phyloP scores from a whole-genome alignment of 2,113 vertebrate species.

The Malurus cyaneus region DNA sequence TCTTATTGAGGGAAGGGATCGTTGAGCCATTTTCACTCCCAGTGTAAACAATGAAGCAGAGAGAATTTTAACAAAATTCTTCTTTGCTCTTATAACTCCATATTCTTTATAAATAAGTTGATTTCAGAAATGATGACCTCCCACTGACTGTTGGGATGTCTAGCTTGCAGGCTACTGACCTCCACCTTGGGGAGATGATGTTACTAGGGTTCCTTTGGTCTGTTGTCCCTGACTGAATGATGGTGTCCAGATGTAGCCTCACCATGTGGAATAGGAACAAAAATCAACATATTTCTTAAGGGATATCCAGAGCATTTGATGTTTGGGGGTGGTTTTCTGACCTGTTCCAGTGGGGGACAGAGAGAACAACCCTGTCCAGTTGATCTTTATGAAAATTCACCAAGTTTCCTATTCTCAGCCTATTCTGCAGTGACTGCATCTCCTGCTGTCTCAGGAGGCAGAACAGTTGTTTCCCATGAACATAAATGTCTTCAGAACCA shows the following conservation, averaged over 20 bases:
- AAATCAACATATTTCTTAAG: not conserved
- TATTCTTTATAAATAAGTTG: not conserved
- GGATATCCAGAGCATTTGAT: not conserved
- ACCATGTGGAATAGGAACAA: not conserved
- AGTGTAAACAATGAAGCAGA: not conserved
- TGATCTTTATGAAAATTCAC: not conserved
- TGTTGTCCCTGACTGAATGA: not conserved
- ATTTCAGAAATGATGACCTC: not conserved
- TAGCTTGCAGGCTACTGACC: not conserved
- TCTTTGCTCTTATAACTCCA: too few species aligned
- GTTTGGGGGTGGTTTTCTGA: not conserved
- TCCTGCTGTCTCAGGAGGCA: not conserved
- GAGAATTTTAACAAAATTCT: too few species aligned
- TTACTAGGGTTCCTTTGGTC: not conserved
- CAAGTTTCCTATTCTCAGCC: not conserved
- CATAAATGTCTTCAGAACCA: not conserved
- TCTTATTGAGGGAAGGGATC: not conserved
- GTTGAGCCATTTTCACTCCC: not conserved
- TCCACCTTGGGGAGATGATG: not conserved
- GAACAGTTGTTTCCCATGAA: not conserved
- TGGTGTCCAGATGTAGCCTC: not conserved
- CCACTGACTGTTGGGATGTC: not conserved
- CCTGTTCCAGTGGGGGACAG: not conserved
- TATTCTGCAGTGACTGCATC: not conserved
- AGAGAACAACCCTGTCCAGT: not conserved